phyloP scores from a whole-genome alignment of 2,797 vertebrate genomes.

The Anguilla pacifica region DNA sequence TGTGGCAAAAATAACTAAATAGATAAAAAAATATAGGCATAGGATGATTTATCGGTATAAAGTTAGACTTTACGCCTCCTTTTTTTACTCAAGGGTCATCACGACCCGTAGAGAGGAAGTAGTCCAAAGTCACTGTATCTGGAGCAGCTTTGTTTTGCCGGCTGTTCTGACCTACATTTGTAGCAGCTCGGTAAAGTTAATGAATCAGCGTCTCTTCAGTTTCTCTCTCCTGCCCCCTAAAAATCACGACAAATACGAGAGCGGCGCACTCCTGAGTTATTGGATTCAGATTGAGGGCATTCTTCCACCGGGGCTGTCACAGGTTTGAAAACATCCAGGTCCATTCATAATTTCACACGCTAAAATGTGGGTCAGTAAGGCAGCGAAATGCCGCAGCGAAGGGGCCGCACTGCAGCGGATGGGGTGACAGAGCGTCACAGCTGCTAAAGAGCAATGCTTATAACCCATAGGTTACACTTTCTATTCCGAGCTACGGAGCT shows the following conservation, averaged over 20 bases:
- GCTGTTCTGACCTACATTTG: slow-evolving; percentile 5
- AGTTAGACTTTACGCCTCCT: too few species aligned
- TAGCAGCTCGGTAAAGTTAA: not conserved
- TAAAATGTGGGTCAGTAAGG: slow-evolving; percentile 5
- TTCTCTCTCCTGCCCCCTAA: not conserved
- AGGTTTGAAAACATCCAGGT: slow-evolving; percentile 14
- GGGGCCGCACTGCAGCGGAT: not conserved
- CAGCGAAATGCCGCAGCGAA: not conserved
- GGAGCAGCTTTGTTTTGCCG: not conserved
- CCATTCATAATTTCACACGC: slow-evolving; percentile 2
- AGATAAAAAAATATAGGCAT: too few species aligned
- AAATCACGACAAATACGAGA: not conserved
- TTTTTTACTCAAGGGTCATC: not conserved
- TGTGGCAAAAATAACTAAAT: not conserved
- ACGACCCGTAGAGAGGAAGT: not conserved
- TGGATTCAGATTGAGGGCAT: not conserved
- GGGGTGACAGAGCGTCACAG: not conserved
- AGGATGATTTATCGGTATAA: too few species aligned
- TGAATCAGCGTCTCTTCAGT: not conserved
- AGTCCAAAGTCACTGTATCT: not conserved
- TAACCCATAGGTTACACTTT: not conserved
- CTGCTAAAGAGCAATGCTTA: not conserved
- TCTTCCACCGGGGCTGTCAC: not conserved
- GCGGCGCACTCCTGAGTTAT: not conserved
- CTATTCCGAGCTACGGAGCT: not conserved